Evolutionary conservation across 2,888 invertebrate species (phyloP).

Genomic region (Pandemis heparana): DNA sequence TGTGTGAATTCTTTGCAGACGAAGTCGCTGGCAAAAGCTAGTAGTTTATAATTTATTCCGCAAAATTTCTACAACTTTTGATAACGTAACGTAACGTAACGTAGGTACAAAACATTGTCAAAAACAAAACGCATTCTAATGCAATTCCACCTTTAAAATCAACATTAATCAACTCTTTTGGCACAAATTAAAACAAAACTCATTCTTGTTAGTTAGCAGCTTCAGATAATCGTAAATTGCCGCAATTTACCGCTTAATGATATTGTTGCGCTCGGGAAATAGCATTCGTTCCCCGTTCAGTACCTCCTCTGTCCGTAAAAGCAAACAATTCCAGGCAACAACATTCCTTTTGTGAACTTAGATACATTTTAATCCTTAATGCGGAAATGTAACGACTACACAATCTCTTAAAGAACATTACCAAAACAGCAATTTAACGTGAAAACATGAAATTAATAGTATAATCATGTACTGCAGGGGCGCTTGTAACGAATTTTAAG

Average conservation of each 20-base stretch:
- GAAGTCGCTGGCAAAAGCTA: too few species aligned
- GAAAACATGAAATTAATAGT: neutral
- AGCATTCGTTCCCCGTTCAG: constrained; percentile 23
- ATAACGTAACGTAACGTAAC: too few species aligned
- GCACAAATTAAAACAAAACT: neutral
- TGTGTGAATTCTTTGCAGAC: too few species aligned
- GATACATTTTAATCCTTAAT: constrained; percentile 22
- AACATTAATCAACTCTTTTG: neutral
- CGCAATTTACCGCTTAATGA: constrained; percentile 23
- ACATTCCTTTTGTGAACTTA: constrained; percentile 14
- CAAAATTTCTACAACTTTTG: too few species aligned
- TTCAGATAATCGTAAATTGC: constrained; percentile 15
- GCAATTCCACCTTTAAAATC: neutral
- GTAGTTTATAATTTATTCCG: too few species aligned
- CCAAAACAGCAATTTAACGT: neutral
- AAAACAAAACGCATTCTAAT: too few species aligned
- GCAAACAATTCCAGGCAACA: constrained; percentile 18
- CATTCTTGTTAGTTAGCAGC: neutral
- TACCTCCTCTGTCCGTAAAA: constrained; percentile 5
- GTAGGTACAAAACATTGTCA: too few species aligned
- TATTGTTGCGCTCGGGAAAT: constrained; percentile 21
- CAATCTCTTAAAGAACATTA: constrained; percentile 4
- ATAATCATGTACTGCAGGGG: neutral
- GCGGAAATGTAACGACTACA: constrained; percentile 12
- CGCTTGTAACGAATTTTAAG: neutral